Evolutionary conservation across 2,888 invertebrate species (phyloP).

Genomic region (Baccha elongata): DNA sequence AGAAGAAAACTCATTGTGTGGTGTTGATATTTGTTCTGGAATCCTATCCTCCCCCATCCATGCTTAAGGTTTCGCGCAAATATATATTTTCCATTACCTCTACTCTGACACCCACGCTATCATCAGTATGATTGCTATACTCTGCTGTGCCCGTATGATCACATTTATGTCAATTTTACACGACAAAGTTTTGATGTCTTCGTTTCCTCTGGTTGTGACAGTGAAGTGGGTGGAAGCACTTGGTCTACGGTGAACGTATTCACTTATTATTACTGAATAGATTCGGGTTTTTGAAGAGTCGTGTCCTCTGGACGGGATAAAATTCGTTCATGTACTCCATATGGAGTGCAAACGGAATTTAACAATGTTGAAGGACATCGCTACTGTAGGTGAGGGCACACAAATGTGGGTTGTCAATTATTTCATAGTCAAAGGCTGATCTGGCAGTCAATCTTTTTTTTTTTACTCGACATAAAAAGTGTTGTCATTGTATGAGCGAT

Average conservation of each 20-base stretch:
- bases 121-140: not conserved
- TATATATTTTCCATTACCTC: slow-evolving; percentile 8
- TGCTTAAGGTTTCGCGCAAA: slow-evolving; percentile 49
- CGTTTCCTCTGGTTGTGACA: slow-evolving; percentile 68
- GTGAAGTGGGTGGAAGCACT: slow-evolving; percentile 64
- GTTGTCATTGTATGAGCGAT: too few relatives aligned
- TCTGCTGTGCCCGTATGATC: slow-evolving; percentile 26
- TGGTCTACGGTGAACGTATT: slow-evolving; percentile 41
- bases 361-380: slow-evolving; percentile 61
- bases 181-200: slow-evolving; percentile 70
- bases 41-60: slow-evolving; percentile 8
- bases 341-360: slow-evolving; percentile 61
- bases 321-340: slow-evolving; percentile 62
- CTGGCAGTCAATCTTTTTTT: too few relatives aligned
- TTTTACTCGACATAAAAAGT: too few relatives aligned
- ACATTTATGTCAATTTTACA: slow-evolving; percentile 67
- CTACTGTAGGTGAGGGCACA: not conserved
- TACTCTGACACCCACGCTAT: slow-evolving; percentile 7
- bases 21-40: slow-evolving; percentile 30
- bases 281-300: slow-evolving; percentile 59
- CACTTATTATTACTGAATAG: slow-evolving; percentile 60
- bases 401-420: too few relatives aligned
- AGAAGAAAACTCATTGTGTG: too few relatives aligned
- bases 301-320: slow-evolving; percentile 61
- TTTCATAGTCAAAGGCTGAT: too few relatives aligned